These are phyloP conservation scores for Colostygia pectinataria DNA, from an alignment of 2,888 invertebrate species.

Conservation along the genomic window DNA sequence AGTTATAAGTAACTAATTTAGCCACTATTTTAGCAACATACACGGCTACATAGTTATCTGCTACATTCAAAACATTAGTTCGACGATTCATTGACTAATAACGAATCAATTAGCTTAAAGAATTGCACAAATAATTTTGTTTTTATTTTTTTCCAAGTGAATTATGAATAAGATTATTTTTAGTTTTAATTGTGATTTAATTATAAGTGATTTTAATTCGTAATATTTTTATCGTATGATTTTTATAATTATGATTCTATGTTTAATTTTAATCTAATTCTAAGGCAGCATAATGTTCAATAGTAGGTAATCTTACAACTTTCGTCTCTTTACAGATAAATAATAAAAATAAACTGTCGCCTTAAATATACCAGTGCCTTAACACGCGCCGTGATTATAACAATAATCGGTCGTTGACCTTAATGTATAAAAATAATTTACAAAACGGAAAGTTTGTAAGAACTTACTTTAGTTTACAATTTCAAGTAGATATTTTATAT, in stretches of 20 bases:
- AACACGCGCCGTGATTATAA: background rate
- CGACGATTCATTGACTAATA: conserved; percentile 22
- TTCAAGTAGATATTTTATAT: no score
- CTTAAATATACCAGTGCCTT: conserved; percentile 19
- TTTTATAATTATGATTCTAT: conserved; percentile 23
- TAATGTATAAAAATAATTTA: no score
- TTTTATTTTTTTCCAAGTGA: conserved; percentile 40
- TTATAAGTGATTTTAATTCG: conserved; percentile 34
- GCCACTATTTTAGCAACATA: no score
- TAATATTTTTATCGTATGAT: conserved; percentile 37
- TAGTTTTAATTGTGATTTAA: conserved; percentile 46
- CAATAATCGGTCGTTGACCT: background rate
- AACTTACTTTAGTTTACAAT: background rate
- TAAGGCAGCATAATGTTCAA: conserved; percentile 2
- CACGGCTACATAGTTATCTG: no score
- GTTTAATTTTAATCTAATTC: conserved; percentile 22
- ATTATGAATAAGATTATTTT: conserved; percentile 37
- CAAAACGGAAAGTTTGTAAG: no score
- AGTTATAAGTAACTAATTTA: no score
- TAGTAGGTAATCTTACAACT: background rate
- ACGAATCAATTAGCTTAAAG: conserved; percentile 12
- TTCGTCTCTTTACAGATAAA: background rate
- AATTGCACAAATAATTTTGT: conserved; percentile 41
- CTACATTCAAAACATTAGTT: no score
- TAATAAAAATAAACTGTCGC: conserved; percentile 5